Base-by-base conservation (phyloP, 2,113 vertebrate species). In the Harpagus bidentatus region DNA sequence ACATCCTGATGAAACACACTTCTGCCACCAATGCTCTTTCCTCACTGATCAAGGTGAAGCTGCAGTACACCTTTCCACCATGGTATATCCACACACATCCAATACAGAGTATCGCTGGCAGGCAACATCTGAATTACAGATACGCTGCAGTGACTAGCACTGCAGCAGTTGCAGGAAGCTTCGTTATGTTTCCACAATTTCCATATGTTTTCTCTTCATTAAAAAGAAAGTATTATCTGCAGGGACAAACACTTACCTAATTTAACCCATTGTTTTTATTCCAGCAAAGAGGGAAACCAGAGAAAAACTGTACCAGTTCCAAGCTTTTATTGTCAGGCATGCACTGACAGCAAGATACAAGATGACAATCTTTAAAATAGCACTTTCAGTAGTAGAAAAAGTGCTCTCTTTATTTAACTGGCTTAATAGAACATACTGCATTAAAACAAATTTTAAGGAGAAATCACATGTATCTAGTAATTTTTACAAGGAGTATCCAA, bases 391-490 rank as follows among this genome's bases (percentile, higher is more conserved):
- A 78, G 31, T 34, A 67, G 7, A 47, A 53, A 29, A 10, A 59
- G 6, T 3, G 6, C 19, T 73, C 48, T 36, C 36, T 43, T 21
- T 11, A 45, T 40, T n/a, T 28, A 7, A 38, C 32, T 65, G 45
- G 9, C 32, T 92, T 79, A 55, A 71, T 11, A 87, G 29, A 38
- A 45, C 5, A 31, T 3, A 62, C 1, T 32, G 15, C 34, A 76
- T 26, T 90, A 43, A 52, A 84, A 34, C 7, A 45, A 52, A 7
- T 13, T 61, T 22, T 50, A 40, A 16, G 86, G 25, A 62, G 7
- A 67, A 70, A 72, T 26, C 10, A 31, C 0, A 0, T 16, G 3
- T 13, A 45, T 32, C 22, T n/a, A 42, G 16, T 31, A 69, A 50
- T 67, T 83, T 83, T 47, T 34, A 61, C 29, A n/a, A 47, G 48